Percentiles rank a stretch among this genome's conserved stretches.
Evolutionary conservation across 2,113 vertebrate species (phyloP).

Genomic region (Menidia beryllina): DNA sequence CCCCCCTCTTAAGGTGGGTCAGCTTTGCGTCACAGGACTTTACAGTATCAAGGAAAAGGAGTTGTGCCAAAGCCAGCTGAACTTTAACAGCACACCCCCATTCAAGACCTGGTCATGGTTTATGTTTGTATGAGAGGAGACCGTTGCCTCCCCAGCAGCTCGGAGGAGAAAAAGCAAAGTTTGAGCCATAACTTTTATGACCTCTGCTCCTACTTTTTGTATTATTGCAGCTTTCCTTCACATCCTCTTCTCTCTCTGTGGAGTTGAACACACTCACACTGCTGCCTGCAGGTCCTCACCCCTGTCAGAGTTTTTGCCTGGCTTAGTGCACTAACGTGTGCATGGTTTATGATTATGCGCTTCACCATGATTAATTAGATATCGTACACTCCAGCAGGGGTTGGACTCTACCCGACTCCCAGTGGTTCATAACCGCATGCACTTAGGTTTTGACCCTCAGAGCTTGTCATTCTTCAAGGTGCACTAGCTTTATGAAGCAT

Average conservation of each 20-base stretch:
- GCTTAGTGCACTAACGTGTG: slow-evolving; percentile 35
- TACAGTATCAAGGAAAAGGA: slow-evolving; percentile 23
- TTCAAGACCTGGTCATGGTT: slow-evolving; percentile 41
- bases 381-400: slow-evolving; percentile 40
- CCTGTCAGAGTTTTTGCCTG: slow-evolving; percentile 37
- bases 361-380: slow-evolving; percentile 64
- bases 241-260: slow-evolving; percentile 40
- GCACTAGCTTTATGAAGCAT: slow-evolving; percentile 11
- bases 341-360: slow-evolving; percentile 54
- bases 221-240: slow-evolving; percentile 54
- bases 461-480: slow-evolving; percentile 12
- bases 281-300: slow-evolving; percentile 48
- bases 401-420: slow-evolving; percentile 5
- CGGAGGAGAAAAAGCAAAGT: slow-evolving; percentile 22
- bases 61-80: slow-evolving; percentile 20
- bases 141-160: slow-evolving; percentile 32
- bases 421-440: slow-evolving; percentile 12
- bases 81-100: slow-evolving; percentile 22
- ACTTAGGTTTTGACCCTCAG: slow-evolving; percentile 26
- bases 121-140: slow-evolving; percentile 42
- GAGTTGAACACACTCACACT: slow-evolving; percentile 47
- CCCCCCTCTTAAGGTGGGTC: slow-evolving; percentile 6
- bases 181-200: slow-evolving; percentile 59
- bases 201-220: slow-evolving; percentile 50
- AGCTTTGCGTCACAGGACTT: slow-evolving; percentile 30